Conservation (phyloP, 2,888 invertebrate species). For the Drosophila demipolita region DNA sequence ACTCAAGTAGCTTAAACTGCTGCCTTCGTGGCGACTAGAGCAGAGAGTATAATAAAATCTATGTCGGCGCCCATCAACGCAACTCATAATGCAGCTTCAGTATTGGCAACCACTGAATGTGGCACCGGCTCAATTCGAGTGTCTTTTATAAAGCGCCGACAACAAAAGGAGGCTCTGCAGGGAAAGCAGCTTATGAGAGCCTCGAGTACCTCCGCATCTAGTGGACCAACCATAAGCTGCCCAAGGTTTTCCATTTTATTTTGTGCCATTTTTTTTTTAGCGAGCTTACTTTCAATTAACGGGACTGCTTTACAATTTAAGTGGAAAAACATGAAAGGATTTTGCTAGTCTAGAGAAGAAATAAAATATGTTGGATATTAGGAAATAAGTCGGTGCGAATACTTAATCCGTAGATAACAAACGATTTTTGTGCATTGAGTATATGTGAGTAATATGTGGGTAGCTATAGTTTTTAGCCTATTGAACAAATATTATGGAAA, state of each 20-base stretch:
- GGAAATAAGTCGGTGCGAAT: background rate
- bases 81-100: constrained; percentile 58
- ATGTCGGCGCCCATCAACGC: constrained; percentile 34
- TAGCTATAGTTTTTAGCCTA: background rate
- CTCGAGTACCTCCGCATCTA: constrained; percentile 24
- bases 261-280: background rate
- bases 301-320: constrained; percentile 4
- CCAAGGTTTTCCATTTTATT: constrained; percentile 11
- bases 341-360: background rate
- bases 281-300: constrained; percentile 18
- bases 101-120: constrained; percentile 45
- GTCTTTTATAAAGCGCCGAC: constrained; percentile 23
- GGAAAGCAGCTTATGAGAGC: constrained; percentile 34
- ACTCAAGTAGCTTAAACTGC: background rate
- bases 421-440: no score
- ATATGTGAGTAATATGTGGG: no score
- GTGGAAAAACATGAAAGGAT: background rate
- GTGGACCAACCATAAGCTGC: constrained; percentile 22
- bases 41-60: constrained; percentile 63
- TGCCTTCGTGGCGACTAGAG: constrained; percentile 20
- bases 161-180: constrained; percentile 23
- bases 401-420: background rate
- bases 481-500: background rate
- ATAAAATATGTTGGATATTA: background rate
- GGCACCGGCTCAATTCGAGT: constrained; percentile 14